Evolutionary conservation across 2,113 vertebrate genomes (phyloP).

Genomic region (Corythaeola cristata): DNA sequence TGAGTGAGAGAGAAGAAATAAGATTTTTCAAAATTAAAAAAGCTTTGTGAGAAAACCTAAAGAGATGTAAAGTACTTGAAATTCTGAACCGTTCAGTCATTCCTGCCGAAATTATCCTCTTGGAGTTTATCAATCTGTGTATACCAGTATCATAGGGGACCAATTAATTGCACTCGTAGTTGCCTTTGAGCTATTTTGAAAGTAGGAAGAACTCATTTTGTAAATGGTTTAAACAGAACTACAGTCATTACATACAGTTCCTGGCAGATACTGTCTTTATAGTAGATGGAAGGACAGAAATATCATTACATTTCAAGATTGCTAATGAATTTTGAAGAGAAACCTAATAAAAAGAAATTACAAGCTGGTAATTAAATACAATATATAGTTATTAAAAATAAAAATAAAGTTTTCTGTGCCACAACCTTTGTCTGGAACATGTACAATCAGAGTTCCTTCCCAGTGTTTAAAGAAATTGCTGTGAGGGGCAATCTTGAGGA

Average conservation of each 20-base stretch:
- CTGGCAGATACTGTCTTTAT: neutral
- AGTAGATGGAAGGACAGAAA: conserved; percentile 12
- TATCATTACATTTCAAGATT: neutral
- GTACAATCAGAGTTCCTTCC: neutral
- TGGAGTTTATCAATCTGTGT: conserved; percentile 26
- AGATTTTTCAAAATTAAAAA: neutral
- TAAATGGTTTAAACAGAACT: conserved; percentile 53
- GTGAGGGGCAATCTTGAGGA: neutral
- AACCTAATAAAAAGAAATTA: neutral
- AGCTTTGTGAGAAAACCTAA: neutral
- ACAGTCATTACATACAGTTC: neutral
- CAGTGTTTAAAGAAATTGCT: neutral
- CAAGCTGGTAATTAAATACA: neutral
- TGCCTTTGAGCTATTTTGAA: conserved; percentile 57
- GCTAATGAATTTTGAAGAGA: conserved; percentile 22
- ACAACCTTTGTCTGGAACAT: neutral
- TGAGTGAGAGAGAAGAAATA: neutral
- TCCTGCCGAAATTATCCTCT: neutral
- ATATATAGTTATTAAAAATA: neutral
- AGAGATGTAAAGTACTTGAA: conserved; percentile 1
- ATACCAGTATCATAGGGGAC: conserved; percentile 52
- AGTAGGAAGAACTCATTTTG: conserved; percentile 37
- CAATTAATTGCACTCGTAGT: conserved; percentile 55
- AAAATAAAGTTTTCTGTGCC: neutral
- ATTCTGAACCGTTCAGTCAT: conserved; percentile 4